Percentiles rank a stretch among this genome's conserved stretches.
Evolutionary conservation across 2,888 invertebrate species (phyloP).

Genomic region (Arrhopalites spinosus): DNA sequence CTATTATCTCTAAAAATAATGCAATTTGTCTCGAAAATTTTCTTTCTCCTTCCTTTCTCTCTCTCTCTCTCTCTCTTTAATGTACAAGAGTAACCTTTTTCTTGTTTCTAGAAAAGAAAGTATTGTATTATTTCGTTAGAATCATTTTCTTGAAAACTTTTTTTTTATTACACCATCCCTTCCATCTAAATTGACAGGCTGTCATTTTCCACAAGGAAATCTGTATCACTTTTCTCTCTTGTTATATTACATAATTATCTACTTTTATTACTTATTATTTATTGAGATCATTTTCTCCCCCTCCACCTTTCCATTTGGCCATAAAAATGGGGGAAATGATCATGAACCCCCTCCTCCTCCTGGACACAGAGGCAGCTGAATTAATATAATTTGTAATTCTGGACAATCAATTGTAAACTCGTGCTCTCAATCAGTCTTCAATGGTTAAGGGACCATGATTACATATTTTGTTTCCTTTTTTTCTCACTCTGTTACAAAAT

Average conservation of each 20-base stretch:
- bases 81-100: background rate
- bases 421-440: too few species aligned
- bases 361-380: too few species aligned
- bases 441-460: too few species aligned
- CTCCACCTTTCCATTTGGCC: background rate
- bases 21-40: constrained; percentile 30
- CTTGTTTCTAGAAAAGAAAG: background rate
- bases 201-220: background rate
- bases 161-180: background rate
- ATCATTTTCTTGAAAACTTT: background rate
- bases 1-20: constrained; percentile 36
- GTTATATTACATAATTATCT: background rate
- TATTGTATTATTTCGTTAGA: background rate
- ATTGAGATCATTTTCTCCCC: constrained; percentile 8
- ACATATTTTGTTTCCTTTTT: too few species aligned
- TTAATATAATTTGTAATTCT: too few species aligned
- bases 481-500: background rate
- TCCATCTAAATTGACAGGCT: background rate
- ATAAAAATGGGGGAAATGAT: background rate
- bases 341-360: too few species aligned
- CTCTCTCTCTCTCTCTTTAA: background rate
- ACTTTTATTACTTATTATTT: constrained; percentile 5
- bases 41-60: background rate
- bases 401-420: too few species aligned
- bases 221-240: background rate